Base-by-base conservation (phyloP, 2,113 vertebrate species). In the Siniperca knerii region DNA sequence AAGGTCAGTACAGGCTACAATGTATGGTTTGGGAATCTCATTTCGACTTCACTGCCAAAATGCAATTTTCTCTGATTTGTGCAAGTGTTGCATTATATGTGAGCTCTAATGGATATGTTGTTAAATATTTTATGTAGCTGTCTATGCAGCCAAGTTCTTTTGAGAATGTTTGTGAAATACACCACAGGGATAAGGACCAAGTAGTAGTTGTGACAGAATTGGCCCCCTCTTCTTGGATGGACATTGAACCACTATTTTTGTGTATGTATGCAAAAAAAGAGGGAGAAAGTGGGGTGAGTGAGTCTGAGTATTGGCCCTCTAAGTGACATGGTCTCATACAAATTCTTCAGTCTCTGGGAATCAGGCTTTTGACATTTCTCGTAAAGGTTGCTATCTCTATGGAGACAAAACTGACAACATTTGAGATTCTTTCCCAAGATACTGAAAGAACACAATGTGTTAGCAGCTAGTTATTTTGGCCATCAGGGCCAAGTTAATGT, bases 361-460 rank as follows among this genome's bases (percentile, higher is more conserved):
- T 65, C 8, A 37, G 21, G 13, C 62, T 83, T 42, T 83, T 88
- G 74, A 87, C 55, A 55, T 84, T 89, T 82, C 71, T 86, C 75
- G 73, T 50, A 60, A 37, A 48, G 10, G 21, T 60, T 46, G n/a
- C 37, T 50, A 84, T 92, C 88, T 86, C 87, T 77, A 79, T 87
- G 81, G 78, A 89, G 84, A 84, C 81, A 62, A 73, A 84, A 74
- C 69, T 83, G 84, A 84, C 93, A 92, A 75, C 79, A 81, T 88
- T 46, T 73, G 16, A 70, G 50, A 83, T 81, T 50, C 67, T 81
- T 89, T 92, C 73, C 54, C 48, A 62, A 77, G 75, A 76, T 48
- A 74, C 68, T 35, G 25, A 86, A 75, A 85, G 68, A 87, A 75
- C 75, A 80, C 54, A 80, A 48, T 62, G 70, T 74, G 57, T 87